Evolutionary conservation across 2,888 invertebrate species (phyloP), one percentile per base, ranked within the genome.

Genomic region (Hyles lineata): DNA sequence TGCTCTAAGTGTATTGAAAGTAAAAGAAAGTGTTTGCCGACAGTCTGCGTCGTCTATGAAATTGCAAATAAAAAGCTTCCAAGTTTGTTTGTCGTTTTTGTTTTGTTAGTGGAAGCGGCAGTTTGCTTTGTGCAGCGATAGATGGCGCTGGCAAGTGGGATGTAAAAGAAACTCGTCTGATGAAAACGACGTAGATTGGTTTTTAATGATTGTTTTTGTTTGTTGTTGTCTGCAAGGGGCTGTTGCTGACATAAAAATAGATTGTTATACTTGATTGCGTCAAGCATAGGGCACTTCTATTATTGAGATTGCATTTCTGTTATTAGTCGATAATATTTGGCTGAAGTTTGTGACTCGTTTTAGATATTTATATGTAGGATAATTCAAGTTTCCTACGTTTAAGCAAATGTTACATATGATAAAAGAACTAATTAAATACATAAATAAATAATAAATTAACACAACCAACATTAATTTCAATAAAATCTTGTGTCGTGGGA

Each of bases 11-110:
- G 50, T 67, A 67, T 50, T 67, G 67, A 67, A 67, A 67, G 67
- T 67, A 67, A 23, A 67, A 67, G 67, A 67, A 67, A 67, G 67
- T 50, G 67, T 67, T 67, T 67, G 67, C 50, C 17, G 23, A 67
- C 43, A 15, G 63, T 67, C 67, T 67, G 50, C 67, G 67, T 43
- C 50, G 67, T 67, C 23, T 67, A 67, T 23, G 50, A 50, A 17
- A 67, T 67, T 23, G 43, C 67, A 67, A 67, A 67, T 67, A 67
- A 67, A 67, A 67, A 67, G 67, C 50, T 67, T 43, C 23, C 35
- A 50, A 23, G 50, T 50, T 50, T 50, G 23, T 63, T 67, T 67
- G 63, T 43, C 15, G 25, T 60, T 17, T 25, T 43, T 21, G 35
- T 50, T 50, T 50, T 67, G 67, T 67, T 17, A 67, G 60, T 63